phyloP scores from a whole-genome alignment of 2,113 vertebrate species.

The Xiphorhynchus elegans region DNA sequence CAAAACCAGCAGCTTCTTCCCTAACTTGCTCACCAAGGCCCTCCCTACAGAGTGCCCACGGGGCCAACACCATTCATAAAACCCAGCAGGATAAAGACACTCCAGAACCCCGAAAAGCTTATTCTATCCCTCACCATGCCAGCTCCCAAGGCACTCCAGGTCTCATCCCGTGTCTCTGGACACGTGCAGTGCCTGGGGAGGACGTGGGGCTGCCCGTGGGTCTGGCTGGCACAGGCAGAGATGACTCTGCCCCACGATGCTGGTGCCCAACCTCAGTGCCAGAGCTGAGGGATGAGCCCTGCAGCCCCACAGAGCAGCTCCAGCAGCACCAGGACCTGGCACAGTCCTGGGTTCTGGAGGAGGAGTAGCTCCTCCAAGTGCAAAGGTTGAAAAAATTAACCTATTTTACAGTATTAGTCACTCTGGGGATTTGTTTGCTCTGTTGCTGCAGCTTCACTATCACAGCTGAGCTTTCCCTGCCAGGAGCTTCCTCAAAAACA shows the following conservation, averaged over 20 bases:
- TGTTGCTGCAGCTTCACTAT: neutral
- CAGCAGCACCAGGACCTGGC: neutral
- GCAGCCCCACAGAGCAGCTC: neutral
- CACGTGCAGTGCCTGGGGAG: neutral
- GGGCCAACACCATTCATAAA: rapidly evolving
- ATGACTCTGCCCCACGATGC: neutral
- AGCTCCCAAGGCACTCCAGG: neutral
- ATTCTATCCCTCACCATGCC: neutral
- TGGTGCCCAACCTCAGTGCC: neutral
- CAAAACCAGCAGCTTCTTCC: neutral
- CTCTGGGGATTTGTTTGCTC: neutral
- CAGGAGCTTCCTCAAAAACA: constrained; percentile 31
- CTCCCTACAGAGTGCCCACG: neutral
- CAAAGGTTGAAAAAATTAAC: neutral
- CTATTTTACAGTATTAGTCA: rapidly evolving
- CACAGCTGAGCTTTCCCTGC: neutral
- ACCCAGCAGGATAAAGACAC: neutral
- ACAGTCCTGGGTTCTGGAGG: neutral
- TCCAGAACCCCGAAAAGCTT: neutral
- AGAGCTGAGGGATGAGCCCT: neutral
- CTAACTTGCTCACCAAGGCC: neutral
- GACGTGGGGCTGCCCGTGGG: neutral
- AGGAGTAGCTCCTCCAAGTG: neutral
- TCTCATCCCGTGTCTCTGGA: neutral
- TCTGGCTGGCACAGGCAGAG: neutral